phyloP scores from a whole-genome alignment of 1,140 invertebrate species.

The Zaprionus gabonicus region DNA sequence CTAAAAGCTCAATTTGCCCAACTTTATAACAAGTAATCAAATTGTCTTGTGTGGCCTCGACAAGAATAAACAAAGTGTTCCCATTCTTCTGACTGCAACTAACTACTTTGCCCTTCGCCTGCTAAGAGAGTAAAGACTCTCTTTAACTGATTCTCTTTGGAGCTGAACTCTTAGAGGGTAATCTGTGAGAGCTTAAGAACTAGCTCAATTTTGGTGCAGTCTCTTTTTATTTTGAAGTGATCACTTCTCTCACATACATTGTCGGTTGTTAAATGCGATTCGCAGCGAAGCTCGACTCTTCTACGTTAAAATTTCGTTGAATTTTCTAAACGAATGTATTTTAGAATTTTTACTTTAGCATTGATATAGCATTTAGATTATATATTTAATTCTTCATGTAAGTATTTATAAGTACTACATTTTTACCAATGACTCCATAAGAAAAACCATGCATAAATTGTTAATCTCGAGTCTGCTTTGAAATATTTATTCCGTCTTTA shows the following conservation, averaged over 20 bases:
- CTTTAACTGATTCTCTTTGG: neutral
- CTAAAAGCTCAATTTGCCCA: neutral
- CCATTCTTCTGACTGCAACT: constrained; percentile 1
- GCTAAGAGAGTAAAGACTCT: neutral
- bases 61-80: neutral
- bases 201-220: neutral
- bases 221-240: no score
- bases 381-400: neutral
- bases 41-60: constrained; percentile 11
- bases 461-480: no score
- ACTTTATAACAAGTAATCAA: neutral
- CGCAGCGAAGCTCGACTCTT: neutral
- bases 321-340: neutral
- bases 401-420: neutral
- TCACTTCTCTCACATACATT: neutral
- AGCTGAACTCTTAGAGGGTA: neutral
- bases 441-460: no score
- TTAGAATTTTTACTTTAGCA: neutral
- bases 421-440: no score
- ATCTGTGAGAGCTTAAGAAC: neutral
- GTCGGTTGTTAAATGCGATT: neutral
- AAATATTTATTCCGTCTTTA: no score
- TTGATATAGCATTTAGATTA: neutral
- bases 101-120: constrained; percentile 20
- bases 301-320: neutral